Conservation (phyloP, 2,888 invertebrate genomes). For the Thyatira batis region DNA sequence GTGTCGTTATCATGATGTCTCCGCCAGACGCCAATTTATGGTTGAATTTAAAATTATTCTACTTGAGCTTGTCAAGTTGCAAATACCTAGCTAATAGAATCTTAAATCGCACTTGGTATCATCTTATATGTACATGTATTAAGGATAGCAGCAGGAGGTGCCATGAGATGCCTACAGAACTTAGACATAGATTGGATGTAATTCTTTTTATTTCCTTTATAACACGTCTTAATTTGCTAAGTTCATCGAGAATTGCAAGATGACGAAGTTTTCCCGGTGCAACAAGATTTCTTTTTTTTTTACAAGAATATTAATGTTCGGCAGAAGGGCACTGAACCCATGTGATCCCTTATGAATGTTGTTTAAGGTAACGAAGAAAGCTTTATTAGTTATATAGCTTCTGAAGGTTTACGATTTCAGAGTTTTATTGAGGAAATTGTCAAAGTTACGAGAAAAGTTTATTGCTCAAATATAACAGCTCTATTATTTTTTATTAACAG, state of each 20-base stretch:
- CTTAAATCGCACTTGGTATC: slow-evolving; percentile 21
- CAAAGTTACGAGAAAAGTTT: too few species aligned
- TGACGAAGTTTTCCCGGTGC: background rate
- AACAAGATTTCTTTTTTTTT: background rate
- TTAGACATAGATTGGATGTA: background rate
- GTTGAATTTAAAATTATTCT: slow-evolving; percentile 44
- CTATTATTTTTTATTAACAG: too few species aligned
- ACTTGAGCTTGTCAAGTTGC: slow-evolving; percentile 31
- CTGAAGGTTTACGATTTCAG: background rate
- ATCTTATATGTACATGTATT: slow-evolving; percentile 9
- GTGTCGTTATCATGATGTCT: slow-evolving; percentile 63
- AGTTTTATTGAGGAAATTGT: background rate
- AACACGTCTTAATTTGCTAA: background rate
- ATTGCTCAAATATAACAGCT: too few species aligned
- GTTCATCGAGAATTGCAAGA: background rate
- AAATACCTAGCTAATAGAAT: slow-evolving; percentile 18
- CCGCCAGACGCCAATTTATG: slow-evolving; percentile 53
- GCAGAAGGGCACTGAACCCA: background rate
- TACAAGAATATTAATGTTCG: background rate
- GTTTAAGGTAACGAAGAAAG: background rate
- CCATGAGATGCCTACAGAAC: background rate
- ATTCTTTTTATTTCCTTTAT: background rate
- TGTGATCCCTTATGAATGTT: background rate
- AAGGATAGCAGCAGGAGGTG: background rate
- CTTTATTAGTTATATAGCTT: background rate